These are phyloP conservation scores for Cetonia aurata DNA, from an alignment of 2,888 invertebrate genomes.

Conservation along the genomic window DNA sequence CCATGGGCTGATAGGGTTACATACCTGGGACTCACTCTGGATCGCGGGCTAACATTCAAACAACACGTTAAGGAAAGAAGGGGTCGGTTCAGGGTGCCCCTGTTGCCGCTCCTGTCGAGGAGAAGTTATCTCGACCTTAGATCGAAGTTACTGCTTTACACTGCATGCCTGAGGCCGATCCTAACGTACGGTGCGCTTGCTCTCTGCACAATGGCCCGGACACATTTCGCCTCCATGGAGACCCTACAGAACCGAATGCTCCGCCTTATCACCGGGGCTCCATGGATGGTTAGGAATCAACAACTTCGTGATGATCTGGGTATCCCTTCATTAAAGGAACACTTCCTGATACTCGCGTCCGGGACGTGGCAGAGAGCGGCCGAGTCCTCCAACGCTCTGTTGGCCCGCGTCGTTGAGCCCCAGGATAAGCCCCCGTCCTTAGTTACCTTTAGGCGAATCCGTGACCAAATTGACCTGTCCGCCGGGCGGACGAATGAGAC, in stretches of 20 bases:
- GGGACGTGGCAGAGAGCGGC: too few relatives aligned
- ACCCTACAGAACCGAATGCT: background rate
- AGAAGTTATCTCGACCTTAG: background rate
- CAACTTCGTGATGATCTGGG: background rate
- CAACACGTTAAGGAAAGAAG: background rate
- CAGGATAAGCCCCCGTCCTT: too few relatives aligned
- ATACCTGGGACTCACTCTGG: background rate
- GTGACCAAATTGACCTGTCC: too few relatives aligned
- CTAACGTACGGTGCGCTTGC: background rate
- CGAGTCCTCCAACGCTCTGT: too few relatives aligned
- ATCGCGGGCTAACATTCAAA: background rate
- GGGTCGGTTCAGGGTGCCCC: background rate
- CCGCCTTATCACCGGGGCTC: background rate
- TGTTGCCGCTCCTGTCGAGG: background rate
- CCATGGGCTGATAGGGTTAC: background rate
- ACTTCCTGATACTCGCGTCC: too few relatives aligned
- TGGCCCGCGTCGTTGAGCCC: too few relatives aligned
- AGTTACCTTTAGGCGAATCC: too few relatives aligned
- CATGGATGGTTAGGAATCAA: background rate
- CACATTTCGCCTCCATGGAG: background rate
- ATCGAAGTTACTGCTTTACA: background rate
- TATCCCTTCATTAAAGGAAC: too few relatives aligned
- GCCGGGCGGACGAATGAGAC: too few relatives aligned
- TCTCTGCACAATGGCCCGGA: background rate
- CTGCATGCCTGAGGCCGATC: background rate